Evolutionary conservation across 2,113 vertebrate species (phyloP).

Genomic region (Falco punctatus): DNA sequence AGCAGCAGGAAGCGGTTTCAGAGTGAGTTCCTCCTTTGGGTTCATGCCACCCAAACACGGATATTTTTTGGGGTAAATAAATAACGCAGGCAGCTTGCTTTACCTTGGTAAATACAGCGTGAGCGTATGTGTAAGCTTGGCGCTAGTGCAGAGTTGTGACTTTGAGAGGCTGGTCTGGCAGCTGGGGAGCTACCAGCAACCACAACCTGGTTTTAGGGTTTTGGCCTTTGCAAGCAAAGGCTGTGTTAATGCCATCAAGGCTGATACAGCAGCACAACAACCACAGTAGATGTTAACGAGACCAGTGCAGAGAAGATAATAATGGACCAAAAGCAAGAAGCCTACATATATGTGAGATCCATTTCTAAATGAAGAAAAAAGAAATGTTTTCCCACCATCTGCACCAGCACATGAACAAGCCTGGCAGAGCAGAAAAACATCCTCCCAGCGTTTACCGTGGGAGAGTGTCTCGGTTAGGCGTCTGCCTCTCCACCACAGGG

Average conservation of each 20-base stretch:
- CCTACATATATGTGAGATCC: background rate
- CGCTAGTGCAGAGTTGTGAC: fast-evolving
- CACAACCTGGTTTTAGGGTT: background rate
- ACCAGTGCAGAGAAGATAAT: background rate
- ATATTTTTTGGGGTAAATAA: background rate
- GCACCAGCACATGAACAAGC: background rate
- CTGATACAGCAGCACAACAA: background rate
- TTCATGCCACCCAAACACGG: background rate
- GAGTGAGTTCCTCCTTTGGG: background rate
- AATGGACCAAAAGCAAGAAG: background rate
- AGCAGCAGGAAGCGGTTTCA: background rate
- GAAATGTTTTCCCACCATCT: fast-evolving
- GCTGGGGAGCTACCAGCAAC: background rate
- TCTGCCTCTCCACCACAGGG: background rate
- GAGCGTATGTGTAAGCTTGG: background rate
- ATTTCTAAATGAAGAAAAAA: background rate
- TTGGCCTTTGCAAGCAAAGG: background rate
- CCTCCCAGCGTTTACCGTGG: no score
- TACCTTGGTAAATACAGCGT: background rate
- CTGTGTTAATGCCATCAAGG: no score
- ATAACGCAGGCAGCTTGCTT: background rate
- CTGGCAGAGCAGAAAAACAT: background rate
- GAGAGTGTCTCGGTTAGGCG: fast-evolving
- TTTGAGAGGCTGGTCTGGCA: background rate
- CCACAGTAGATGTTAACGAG: fast-evolving